Base-by-base conservation (phyloP, 2,888 invertebrate genomes). In the Diaphora mendica region DNA sequence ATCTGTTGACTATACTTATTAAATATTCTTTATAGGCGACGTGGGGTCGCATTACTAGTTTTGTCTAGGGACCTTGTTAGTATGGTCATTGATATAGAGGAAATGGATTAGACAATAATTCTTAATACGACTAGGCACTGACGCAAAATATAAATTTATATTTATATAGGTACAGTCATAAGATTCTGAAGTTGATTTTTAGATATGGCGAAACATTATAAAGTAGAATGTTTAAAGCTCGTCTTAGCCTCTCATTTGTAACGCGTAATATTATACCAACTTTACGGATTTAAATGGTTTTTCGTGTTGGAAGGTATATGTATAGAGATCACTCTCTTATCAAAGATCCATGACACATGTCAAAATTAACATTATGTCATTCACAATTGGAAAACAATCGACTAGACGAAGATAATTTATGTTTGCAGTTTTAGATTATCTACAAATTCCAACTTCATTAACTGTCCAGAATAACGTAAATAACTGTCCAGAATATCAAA, bases 11-110 rank as follows among this genome's bases (percentile, higher is more conserved):
- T 75, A 74, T 67, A 81, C 83, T 79, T 82, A 88, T 90, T 89
- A 88, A 89, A 89, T 88, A 91, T 91, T 91, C 89, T 88, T 89
- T 86, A 91, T 88, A 88, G 88, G 83, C 83, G 77, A 86, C 88
- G 85, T 80, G 87, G 88, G 88, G 83, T 75, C 79, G 51, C 73
- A 77, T 35, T 55, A 76, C 73, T 70, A 70, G 78, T 72, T 72
- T 77, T 80, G 84, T 84, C 86, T 74, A 76, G 88, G 88, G 88
- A 89, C 83, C 79, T 80, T 71, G 78, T 74, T 74, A 78, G 77
- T 74, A 71, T 73, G 44, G 23, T 72, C 71, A 76, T n/a, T 51
- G 75, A 80, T 79, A 26, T 70, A 66, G 13, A 26, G 0, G 0
- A 0, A 13, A 66, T 75, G 64, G 78, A 83, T 72, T 30, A 17